Conservation (phyloP, 2,888 invertebrate genomes). For the Heliconius sara region DNA sequence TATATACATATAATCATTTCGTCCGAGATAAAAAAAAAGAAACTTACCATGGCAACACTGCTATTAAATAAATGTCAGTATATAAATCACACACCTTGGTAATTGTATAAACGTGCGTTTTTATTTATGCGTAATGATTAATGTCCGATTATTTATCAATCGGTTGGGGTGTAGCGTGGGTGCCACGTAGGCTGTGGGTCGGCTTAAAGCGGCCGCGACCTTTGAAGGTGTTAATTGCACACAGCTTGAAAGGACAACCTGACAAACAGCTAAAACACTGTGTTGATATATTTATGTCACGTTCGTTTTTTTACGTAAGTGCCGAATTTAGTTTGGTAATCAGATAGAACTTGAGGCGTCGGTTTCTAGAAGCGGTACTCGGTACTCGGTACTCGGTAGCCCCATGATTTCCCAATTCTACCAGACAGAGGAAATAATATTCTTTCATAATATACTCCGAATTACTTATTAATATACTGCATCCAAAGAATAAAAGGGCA, state of each 20-base stretch:
- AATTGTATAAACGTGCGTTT: conserved; percentile 60
- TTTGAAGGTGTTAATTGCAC: conserved; percentile 69
- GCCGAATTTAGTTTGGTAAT: background rate
- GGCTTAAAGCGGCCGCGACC: conserved; percentile 60
- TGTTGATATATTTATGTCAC: background rate
- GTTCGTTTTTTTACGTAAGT: background rate
- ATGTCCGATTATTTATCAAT: conserved; percentile 53
- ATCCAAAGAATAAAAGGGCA: background rate
- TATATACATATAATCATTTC: conserved; percentile 31
- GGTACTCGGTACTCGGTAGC: no score
- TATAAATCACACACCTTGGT: conserved; percentile 70
- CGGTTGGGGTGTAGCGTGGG: conserved; percentile 54
- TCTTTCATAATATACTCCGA: background rate
- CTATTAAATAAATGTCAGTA: conserved; percentile 58
- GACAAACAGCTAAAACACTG: conserved; percentile 8
- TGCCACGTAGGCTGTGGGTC: conserved; percentile 60
- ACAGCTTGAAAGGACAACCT: conserved; percentile 48
- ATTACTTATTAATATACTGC: background rate
- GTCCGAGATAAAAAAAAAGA: conserved; percentile 38
- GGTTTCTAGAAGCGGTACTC: no score
- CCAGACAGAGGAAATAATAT: background rate
- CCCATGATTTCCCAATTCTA: background rate
- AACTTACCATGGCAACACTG: conserved; percentile 53
- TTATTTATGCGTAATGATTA: conserved; percentile 63
- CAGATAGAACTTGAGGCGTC: background rate